A percentile compares a stretch with the other conserved stretches of the same genome.
Conservation (phyloP, 2,888 invertebrate species). For the Hipparchia sbordonii region DNA sequence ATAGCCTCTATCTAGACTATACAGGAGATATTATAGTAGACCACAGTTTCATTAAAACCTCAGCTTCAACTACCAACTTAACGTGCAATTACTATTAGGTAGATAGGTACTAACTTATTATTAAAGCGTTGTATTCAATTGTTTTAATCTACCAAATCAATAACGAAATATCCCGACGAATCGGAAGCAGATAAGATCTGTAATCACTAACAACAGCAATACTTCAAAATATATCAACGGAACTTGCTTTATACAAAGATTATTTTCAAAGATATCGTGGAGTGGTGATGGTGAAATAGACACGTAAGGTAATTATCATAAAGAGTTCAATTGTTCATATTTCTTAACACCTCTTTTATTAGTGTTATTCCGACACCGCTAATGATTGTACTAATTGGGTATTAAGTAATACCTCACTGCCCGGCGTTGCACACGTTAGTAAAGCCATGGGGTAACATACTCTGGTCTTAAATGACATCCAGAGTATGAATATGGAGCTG, state of each 20-base stretch:
- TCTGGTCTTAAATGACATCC: too few relatives aligned
- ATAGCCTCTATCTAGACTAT: too few relatives aligned
- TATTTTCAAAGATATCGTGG: conserved; percentile 3
- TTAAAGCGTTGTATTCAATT: background rate
- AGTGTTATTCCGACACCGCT: background rate
- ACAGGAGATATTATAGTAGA: too few relatives aligned
- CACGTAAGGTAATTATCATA: background rate
- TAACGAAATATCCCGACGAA: conserved; percentile 19
- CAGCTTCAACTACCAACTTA: too few relatives aligned
- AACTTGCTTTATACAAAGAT: conserved; percentile 11
- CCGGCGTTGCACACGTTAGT: too few relatives aligned
- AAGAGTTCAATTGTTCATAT: background rate
- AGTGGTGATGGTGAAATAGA: conserved; percentile 7
- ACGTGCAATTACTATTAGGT: background rate
- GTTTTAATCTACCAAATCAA: background rate
- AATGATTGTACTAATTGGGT: background rate
- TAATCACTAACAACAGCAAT: conserved; percentile 15
- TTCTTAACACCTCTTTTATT: background rate
- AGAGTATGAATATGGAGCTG: too few relatives aligned
- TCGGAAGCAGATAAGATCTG: conserved; percentile 31
- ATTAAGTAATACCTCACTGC: too few relatives aligned
- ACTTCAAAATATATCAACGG: conserved; percentile 21
- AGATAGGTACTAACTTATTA: too few relatives aligned
- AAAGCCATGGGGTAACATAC: too few relatives aligned
- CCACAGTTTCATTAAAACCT: too few relatives aligned